Conservation (phyloP, 1,140 invertebrate genomes). For the Drosophila biarmipes region DNA sequence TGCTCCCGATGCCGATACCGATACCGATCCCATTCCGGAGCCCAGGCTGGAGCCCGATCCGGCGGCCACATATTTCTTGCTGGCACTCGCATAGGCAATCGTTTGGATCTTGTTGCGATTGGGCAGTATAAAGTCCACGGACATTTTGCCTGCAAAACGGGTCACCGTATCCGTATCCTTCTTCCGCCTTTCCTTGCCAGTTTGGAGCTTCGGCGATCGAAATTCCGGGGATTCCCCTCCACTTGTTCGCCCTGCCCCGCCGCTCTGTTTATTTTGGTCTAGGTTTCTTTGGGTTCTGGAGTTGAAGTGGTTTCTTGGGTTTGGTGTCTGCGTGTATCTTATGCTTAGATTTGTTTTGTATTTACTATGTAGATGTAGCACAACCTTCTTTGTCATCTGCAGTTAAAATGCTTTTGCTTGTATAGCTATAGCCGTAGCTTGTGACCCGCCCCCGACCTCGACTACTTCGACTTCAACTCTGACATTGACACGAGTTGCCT, state of each 20-base stretch:
- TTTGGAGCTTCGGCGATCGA: slow-evolving; percentile 19
- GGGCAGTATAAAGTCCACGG: slow-evolving; percentile 78
- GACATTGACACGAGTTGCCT: slow-evolving; percentile 77
- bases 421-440: slow-evolving; percentile 22
- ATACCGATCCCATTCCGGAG: background rate
- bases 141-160: slow-evolving; percentile 63
- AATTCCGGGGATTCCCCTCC: slow-evolving; percentile 50
- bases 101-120: slow-evolving; percentile 80
- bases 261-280: slow-evolving; percentile 42
- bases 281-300: slow-evolving; percentile 13
- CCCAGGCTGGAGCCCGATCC: slow-evolving; percentile 6
- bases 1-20: background rate
- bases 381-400: slow-evolving; percentile 78
- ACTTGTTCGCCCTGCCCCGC: slow-evolving; percentile 10
- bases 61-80: slow-evolving; percentile 67
- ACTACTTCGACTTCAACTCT: slow-evolving; percentile 54
- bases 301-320: slow-evolving; percentile 7
- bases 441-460: background rate
- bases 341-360: slow-evolving; percentile 57
- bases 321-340: slow-evolving; percentile 35
- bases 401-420: slow-evolving; percentile 63
- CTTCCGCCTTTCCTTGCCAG: slow-evolving; percentile 43
- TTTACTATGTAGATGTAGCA: slow-evolving; percentile 81
- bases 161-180: slow-evolving; percentile 41
- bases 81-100: slow-evolving; percentile 77